Evolutionary conservation across 2,797 vertebrate species (phyloP).

Genomic region (Valencia hispanica): DNA sequence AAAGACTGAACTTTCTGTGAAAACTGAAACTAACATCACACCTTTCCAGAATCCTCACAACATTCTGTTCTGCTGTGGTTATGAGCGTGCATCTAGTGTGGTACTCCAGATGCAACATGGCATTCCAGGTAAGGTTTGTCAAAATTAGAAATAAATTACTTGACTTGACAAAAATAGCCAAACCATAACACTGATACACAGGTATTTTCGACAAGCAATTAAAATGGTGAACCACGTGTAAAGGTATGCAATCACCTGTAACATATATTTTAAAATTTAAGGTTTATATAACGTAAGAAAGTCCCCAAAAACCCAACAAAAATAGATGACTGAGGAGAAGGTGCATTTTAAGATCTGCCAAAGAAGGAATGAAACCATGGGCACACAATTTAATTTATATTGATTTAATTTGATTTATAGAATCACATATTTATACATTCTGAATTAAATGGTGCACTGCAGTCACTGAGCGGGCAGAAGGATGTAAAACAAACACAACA

Average conservation of each 20-base stretch:
- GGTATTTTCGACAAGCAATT: not conserved
- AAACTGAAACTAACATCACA: not conserved
- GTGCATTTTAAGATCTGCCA: not conserved
- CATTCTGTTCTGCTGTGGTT: not conserved
- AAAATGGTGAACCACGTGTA: not conserved
- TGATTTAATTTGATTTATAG: too few relatives aligned
- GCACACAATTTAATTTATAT: too few relatives aligned
- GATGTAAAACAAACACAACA: conserved; percentile 22
- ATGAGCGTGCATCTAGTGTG: not conserved
- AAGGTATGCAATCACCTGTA: not conserved
- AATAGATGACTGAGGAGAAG: not conserved
- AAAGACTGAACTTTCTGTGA: not conserved
- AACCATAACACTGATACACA: not conserved
- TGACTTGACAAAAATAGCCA: not conserved
- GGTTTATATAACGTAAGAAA: not conserved
- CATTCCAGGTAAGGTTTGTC: not conserved
- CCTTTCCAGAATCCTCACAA: not conserved
- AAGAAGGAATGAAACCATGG: not conserved
- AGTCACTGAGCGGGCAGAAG: conserved; percentile 42
- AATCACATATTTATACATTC: conserved; percentile 60
- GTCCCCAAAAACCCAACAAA: not conserved
- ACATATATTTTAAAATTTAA: not conserved
- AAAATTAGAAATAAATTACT: not conserved
- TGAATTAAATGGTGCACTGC: conserved; percentile 35
- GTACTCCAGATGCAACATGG: not conserved